Conservation (phyloP, 1,140 invertebrate species). For the Aphaenogaster rudis region DNA sequence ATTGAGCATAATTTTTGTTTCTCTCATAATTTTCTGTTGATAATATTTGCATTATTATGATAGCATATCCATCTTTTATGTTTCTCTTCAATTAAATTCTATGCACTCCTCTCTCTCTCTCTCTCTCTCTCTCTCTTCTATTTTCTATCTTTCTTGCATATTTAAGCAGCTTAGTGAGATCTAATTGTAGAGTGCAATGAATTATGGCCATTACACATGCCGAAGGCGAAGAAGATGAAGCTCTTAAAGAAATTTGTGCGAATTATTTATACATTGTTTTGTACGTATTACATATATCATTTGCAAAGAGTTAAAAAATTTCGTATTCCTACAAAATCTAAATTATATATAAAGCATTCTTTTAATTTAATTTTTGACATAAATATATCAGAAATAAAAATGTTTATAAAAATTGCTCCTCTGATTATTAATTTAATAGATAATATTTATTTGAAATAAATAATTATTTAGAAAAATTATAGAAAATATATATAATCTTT, state of each 20-base stretch:
- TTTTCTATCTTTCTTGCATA: not conserved
- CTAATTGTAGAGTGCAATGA: slow-evolving; percentile 31
- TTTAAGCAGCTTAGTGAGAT: slow-evolving; percentile 37
- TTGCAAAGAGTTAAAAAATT: not conserved
- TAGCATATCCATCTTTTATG: not conserved
- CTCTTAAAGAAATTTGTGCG: not conserved
- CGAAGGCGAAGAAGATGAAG: not conserved
- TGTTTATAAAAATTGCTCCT: not conserved
- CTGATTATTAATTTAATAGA: not conserved
- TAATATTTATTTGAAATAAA: slow-evolving; percentile 1
- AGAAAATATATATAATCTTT: not conserved
- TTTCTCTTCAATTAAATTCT: slow-evolving; percentile 32
- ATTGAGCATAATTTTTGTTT: not conserved
- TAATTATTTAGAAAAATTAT: not conserved
- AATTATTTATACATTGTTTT: slow-evolving; percentile 25
- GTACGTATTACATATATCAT: not conserved
- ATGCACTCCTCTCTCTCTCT: not conserved
- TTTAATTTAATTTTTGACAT: not conserved
- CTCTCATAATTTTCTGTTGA: not conserved
- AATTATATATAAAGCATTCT: not conserved
- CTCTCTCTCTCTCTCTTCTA: not conserved
- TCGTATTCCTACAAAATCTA: not conserved
- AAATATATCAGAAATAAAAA: not conserved
- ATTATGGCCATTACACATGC: slow-evolving; percentile 28
- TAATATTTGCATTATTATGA: slow-evolving; percentile 19